phyloP scores from a whole-genome alignment of 2,113 vertebrate genomes.

The Hoplias malabaricus region DNA sequence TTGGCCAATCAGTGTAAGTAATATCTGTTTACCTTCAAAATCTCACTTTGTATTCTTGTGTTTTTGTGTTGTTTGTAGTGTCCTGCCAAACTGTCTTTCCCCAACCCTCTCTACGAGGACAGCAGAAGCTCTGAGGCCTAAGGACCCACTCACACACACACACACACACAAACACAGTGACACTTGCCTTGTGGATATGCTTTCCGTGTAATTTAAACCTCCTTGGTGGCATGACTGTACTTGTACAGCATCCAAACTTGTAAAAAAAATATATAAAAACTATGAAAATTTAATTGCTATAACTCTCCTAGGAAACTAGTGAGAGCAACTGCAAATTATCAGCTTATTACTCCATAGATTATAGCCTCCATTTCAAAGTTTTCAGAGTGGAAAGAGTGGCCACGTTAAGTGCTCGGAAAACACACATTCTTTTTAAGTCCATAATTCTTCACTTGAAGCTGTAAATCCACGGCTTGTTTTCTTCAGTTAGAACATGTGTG shows the following conservation, averaged over 20 bases:
- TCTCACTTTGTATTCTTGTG: not conserved
- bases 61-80: conserved; percentile 53
- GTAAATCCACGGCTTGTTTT: conserved; percentile 2
- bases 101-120: conserved; percentile 71
- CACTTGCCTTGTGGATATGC: conserved; percentile 4
- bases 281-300: conserved; percentile 7
- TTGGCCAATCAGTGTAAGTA: not conserved
- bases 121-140: conserved; percentile 61
- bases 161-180: not conserved
- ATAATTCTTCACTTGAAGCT: not conserved
- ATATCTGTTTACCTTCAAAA: not conserved
- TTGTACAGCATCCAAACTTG: conserved; percentile 12
- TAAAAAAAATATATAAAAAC: not conserved
- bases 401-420: not conserved
- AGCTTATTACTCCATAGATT: not conserved
- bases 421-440: not conserved
- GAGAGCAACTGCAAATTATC: conserved; percentile 14
- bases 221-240: conserved; percentile 31
- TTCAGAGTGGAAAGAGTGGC: not conserved
- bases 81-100: conserved; percentile 66
- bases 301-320: conserved; percentile 19
- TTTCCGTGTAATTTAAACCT: conserved; percentile 32
- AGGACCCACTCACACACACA: conserved; percentile 45
- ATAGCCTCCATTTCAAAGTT: not conserved
- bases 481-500: conserved; percentile 39